phyloP scores from a whole-genome alignment of 2,888 invertebrate genomes.

The Chelonus formosanus region DNA sequence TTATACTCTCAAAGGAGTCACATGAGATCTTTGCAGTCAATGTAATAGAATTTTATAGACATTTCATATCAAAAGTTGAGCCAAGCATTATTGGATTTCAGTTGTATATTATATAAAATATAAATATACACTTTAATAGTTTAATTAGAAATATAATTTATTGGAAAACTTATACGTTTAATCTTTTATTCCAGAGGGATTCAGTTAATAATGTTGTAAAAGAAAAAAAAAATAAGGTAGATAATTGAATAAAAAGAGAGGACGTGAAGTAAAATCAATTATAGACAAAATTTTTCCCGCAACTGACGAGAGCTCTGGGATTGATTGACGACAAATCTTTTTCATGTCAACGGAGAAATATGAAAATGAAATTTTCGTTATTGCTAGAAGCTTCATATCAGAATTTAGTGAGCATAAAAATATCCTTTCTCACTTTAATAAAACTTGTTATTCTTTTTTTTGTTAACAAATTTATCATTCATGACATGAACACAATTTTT shows the following conservation, averaged over 20 bases:
- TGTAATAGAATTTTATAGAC: slow-evolving; percentile 1
- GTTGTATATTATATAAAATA: slow-evolving; percentile 1
- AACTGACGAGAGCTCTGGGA: not conserved
- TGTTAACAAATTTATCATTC: not conserved
- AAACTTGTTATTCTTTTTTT: not conserved
- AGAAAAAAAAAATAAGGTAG: not conserved
- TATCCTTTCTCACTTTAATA: not conserved
- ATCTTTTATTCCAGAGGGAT: not conserved
- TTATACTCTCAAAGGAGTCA: slow-evolving; percentile 2
- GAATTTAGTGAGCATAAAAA: not conserved
- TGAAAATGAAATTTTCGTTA: not conserved
- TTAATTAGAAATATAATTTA: no score
- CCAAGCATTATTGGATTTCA: slow-evolving; percentile 10
- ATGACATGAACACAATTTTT: not conserved
- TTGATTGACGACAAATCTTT: slow-evolving; percentile 8
- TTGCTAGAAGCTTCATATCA: not conserved
- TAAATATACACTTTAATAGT: not conserved
- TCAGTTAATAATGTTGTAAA: not conserved
- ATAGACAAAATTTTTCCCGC: slow-evolving; percentile 4
- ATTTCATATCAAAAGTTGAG: slow-evolving; percentile 8
- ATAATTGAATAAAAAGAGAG: not conserved
- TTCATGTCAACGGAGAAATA: not conserved
- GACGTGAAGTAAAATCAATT: slow-evolving; percentile 5
- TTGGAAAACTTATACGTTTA: no score
- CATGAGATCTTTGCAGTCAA: not conserved